A percentile compares a stretch with the other conserved stretches of the same genome.
Conservation (phyloP, 2,113 vertebrate genomes). For the Paedocypris sp. region DNA sequence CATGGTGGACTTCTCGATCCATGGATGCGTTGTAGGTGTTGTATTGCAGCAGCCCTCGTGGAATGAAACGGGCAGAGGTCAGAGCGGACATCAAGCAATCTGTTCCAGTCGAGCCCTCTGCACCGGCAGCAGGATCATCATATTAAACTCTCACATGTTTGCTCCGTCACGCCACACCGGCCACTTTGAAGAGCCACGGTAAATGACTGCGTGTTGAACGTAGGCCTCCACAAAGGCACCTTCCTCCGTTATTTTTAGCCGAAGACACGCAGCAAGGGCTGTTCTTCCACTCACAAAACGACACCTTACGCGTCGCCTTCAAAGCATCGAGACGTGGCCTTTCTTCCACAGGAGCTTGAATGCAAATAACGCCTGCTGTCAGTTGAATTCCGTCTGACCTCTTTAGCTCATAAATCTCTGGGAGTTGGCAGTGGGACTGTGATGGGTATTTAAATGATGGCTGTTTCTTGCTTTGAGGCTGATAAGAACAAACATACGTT, state of each 20-base stretch:
- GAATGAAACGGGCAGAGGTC: slow-evolving; percentile 18
- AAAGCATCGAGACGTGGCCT: not conserved
- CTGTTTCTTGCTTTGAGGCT: not conserved
- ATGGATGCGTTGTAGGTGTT: slow-evolving; percentile 15
- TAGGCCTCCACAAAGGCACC: slow-evolving; percentile 22
- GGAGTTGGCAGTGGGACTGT: slow-evolving; percentile 8
- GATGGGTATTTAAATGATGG: slow-evolving; percentile 7
- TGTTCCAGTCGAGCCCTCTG: slow-evolving; percentile 18
- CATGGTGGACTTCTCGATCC: slow-evolving; percentile 2
- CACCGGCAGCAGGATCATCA: slow-evolving; percentile 3
- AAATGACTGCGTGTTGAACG: slow-evolving; percentile 12
- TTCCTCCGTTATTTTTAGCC: slow-evolving; percentile 26
- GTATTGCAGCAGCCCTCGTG: slow-evolving; percentile 10
- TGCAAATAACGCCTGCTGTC: too few species aligned
- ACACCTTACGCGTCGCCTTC: not conserved
- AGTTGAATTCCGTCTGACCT: not conserved
- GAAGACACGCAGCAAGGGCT: not conserved
- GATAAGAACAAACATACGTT: slow-evolving; percentile 4
- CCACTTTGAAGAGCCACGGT: slow-evolving; percentile 11
- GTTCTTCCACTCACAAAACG: too few species aligned
- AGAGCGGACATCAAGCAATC: slow-evolving; percentile 5
- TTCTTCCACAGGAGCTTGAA: not conserved
- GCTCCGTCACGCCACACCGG: slow-evolving; percentile 31
- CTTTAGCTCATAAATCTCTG: not conserved
- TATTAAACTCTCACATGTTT: slow-evolving; percentile 34